Evolutionary conservation across 2,797 vertebrate species (phyloP).

Genomic region (Mormyrops boulengeri): DNA sequence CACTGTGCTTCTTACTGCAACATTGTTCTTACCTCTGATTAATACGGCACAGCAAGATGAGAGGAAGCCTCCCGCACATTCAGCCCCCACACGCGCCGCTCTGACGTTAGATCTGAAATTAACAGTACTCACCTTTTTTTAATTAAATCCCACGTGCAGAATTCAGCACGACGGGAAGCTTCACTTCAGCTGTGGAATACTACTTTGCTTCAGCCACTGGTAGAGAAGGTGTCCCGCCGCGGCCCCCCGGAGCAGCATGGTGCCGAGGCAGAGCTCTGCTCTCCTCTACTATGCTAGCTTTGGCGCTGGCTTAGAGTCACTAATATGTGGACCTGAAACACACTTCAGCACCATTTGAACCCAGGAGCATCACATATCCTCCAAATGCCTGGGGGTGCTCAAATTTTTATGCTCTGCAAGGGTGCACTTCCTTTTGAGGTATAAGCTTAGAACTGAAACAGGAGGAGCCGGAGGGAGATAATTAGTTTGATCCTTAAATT

Average conservation of each 20-base stretch:
- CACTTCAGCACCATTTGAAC: neutral
- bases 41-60: neutral
- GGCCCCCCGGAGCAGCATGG: neutral
- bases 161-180: neutral
- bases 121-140: neutral
- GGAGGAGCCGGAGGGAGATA: neutral
- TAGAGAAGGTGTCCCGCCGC: neutral
- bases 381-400: neutral
- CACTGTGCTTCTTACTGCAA: constrained; percentile 38
- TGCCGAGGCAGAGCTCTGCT: neutral
- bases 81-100: neutral
- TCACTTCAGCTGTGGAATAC: neutral
- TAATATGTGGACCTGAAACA: neutral
- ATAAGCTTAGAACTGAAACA: neutral
- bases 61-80: neutral
- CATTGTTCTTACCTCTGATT: neutral
- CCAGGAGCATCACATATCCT: neutral
- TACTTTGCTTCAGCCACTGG: neutral
- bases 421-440: neutral
- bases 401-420: neutral
- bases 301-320: neutral
- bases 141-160: constrained; percentile 3
- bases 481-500: constrained; percentile 38
- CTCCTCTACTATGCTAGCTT: neutral
- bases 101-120: constrained; percentile 8